Evolutionary conservation across 1,140 invertebrate species (phyloP).

Genomic region (Drosophila persimilis): DNA sequence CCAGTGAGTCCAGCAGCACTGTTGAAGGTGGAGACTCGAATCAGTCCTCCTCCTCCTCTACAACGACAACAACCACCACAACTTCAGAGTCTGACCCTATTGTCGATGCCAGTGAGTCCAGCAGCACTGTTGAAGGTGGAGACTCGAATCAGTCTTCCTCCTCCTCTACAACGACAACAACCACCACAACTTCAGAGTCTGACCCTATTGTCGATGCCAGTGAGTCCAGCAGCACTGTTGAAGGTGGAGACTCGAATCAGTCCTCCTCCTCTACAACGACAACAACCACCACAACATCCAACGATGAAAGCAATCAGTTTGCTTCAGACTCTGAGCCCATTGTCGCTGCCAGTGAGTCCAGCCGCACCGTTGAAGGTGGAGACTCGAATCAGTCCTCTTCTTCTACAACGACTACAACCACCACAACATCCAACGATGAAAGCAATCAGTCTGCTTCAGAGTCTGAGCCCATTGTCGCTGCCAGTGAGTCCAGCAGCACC

Average conservation of each 20-base stretch:
- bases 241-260: not conserved
- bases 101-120: no score
- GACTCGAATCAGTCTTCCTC: not conserved
- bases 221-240: slow-evolving; percentile 6
- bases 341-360: no score
- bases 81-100: no score
- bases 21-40: not conserved
- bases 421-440: slow-evolving; percentile 13
- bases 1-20: not conserved
- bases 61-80: not conserved
- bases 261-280: slow-evolving; percentile 6
- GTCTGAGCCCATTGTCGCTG: not conserved
- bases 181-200: not conserved
- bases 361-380: no score
- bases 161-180: slow-evolving; percentile 5
- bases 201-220: not conserved
- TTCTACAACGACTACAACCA: not conserved
- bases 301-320: no score
- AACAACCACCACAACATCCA: not conserved
- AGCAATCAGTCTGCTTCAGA: not conserved
- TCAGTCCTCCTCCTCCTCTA: not conserved
- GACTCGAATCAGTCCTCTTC: no score
- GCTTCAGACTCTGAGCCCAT: no score
- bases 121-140: no score
- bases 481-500: no score